A percentile compares a stretch with the other conserved stretches of the same genome.
Conservation (phyloP, 1,140 invertebrate species). For the Achatina immaculata region DNA sequence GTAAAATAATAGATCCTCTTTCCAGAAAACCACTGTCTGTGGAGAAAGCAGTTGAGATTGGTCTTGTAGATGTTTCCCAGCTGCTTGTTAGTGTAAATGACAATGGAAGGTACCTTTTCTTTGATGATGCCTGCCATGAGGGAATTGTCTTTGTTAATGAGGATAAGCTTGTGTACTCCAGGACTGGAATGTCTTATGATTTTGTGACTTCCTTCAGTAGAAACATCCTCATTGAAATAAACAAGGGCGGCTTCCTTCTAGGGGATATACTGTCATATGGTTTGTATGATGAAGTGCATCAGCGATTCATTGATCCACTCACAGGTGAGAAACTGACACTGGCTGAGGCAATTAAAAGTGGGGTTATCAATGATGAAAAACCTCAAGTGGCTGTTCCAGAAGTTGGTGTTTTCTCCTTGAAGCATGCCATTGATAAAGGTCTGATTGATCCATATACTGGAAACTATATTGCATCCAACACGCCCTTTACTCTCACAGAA, state of each 20-base stretch:
- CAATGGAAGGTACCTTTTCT: constrained; percentile 79
- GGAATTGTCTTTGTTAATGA: constrained; percentile 76
- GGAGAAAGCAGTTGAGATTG: constrained; percentile 82
- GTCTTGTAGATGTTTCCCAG: constrained; percentile 84
- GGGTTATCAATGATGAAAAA: constrained; percentile 85
- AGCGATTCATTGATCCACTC: constrained; percentile 55
- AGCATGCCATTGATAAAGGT: constrained; percentile 77
- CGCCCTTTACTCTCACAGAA: constrained; percentile 79
- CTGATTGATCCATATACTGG: constrained; percentile 83
- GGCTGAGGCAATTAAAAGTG: constrained; percentile 76
- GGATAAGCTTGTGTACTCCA: constrained; percentile 50
- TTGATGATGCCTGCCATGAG: constrained; percentile 83
- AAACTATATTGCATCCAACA: constrained; percentile 73
- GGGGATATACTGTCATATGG: constrained; percentile 85
- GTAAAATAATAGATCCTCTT: constrained; percentile 83
- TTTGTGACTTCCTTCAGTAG: constrained; percentile 69
- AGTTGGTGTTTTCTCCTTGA: constrained; percentile 52
- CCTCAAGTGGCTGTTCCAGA: constrained; percentile 83
- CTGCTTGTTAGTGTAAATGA: constrained; percentile 82
- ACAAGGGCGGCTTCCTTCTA: constrained; percentile 79
- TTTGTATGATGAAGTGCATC: constrained; percentile 53
- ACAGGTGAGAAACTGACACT: constrained; percentile 49
- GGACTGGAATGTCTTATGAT: constrained; percentile 47
- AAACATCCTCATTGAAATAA: constrained; percentile 80
- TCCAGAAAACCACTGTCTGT: constrained; percentile 77